Evolutionary conservation across 1,140 invertebrate species (phyloP), one percentile per base, ranked within the genome.

Genomic region (Potamilus streckersoni): DNA sequence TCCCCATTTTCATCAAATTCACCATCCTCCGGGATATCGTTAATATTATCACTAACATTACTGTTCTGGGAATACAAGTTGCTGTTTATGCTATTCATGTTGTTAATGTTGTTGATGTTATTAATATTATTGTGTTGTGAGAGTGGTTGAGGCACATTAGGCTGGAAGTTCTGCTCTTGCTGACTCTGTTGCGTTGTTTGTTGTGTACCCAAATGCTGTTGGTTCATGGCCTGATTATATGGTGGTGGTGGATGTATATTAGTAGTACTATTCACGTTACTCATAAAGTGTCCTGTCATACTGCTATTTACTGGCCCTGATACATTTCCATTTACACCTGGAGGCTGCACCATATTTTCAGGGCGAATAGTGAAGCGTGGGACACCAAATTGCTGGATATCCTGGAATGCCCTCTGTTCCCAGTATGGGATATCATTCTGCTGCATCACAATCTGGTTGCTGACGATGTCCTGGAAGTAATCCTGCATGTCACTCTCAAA

Each of bases 151-250:
- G 76, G 76, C 59, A 77, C 72, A 27, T 79, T 76, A 20, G 76
- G 73, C 66, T 76, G 78, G 69, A 71, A 78, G 49, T 81, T 73
- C 55, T 79, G 80, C 27, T 80, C 73, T 57, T 76, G 79, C 57
- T 81, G 75, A 55, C 77, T 75, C 20, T 79, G 79, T 15, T 78
- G 71, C 61, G 77, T 73, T 20, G 74, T 57, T 57, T 71, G 70
- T 16, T 82, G 79, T 31, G 72, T 67, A 59, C 68, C 73, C 56
- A 60, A 56, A 49, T 71, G 74, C 70, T 83, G 82, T 62, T 87
- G 81, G 70, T 82, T 76, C 49, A 88, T 71, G 56, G 87, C 85
- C 79, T 88, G 85, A 58, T 83, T 82, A 79, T 89, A 89, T 13
- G 86, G 79, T 23, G 88, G 88, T 17, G 87, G 88, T 14, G 86